phyloP scores from a whole-genome alignment of 2,888 invertebrate genomes.

The Lamproptera curius region DNA sequence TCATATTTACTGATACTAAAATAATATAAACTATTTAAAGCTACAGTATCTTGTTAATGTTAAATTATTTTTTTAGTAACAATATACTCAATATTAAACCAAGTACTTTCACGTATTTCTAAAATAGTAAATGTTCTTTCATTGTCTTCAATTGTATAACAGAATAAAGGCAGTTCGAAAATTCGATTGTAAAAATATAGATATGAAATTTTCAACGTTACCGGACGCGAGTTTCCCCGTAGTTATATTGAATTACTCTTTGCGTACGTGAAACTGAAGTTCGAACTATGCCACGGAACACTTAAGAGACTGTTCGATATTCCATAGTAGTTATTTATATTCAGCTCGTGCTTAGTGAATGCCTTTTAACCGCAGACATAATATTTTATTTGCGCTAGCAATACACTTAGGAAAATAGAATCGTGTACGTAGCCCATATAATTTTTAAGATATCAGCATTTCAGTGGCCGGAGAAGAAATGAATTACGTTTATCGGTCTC shows the following conservation, averaged over 20 bases:
- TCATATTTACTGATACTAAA: too few species aligned
- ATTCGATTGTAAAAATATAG: too few species aligned
- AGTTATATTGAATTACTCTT: constrained; percentile 24
- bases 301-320: constrained; percentile 16
- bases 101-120: too few species aligned
- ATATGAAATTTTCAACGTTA: not conserved
- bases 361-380: constrained; percentile 19
- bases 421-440: constrained; percentile 19
- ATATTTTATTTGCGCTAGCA: constrained; percentile 27
- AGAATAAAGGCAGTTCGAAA: too few species aligned
- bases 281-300: not conserved
- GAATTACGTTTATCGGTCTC: constrained; percentile 9
- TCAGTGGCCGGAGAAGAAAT: constrained; percentile 6
- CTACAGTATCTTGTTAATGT: too few species aligned
- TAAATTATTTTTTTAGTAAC: too few species aligned
- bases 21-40: too few species aligned
- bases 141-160: too few species aligned
- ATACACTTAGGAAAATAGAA: constrained; percentile 31
- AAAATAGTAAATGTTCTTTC: too few species aligned
- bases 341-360: constrained; percentile 23
- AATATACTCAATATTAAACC: too few species aligned
- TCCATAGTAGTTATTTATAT: constrained; percentile 25
- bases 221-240: not conserved
- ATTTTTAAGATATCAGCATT: constrained; percentile 18
- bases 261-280: constrained; percentile 9